A percentile compares a stretch with the other conserved stretches of the same genome.
Evolutionary conservation across 2,797 vertebrate genomes (phyloP).

Genomic region (Danio albolineatus): DNA sequence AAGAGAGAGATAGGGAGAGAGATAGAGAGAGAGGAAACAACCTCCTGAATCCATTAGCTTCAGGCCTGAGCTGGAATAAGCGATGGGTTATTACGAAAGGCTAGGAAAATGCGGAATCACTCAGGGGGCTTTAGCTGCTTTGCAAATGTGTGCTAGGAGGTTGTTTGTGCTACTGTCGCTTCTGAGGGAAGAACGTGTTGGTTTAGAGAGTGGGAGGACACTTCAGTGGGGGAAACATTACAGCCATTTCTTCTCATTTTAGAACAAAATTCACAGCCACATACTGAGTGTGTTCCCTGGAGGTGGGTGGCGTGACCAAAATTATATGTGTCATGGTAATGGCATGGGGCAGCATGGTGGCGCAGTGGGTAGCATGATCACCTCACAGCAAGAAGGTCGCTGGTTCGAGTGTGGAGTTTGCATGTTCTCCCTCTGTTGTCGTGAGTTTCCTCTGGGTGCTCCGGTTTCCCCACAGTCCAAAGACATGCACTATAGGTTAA

Average conservation of each 20-base stretch:
- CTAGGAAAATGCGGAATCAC: conserved; percentile 60
- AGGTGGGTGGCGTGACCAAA: not conserved
- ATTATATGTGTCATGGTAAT: not conserved
- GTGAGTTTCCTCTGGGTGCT: too few species aligned
- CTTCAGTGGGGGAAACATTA: conserved; percentile 52
- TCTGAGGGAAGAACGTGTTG: conserved; percentile 56
- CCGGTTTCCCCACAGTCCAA: too few species aligned
- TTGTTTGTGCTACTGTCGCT: conserved; percentile 59
- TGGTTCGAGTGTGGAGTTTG: too few species aligned
- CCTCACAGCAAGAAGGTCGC: too few species aligned
- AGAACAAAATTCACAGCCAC: conserved; percentile 52
- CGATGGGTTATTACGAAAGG: conserved; percentile 57
- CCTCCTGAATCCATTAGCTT: conserved; percentile 64
- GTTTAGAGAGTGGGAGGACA: conserved; percentile 55
- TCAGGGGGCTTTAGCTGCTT: conserved; percentile 54
- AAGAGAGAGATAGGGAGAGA: not conserved
- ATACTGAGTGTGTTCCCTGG: not conserved
- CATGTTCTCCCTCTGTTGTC: too few species aligned
- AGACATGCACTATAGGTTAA: too few species aligned
- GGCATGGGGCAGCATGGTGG: too few species aligned
- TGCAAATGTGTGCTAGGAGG: conserved; percentile 50
- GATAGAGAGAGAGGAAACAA: conserved; percentile 42
- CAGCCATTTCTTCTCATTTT: conserved; percentile 47
- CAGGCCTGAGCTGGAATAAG: conserved; percentile 58
- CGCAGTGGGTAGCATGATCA: too few species aligned